phyloP scores from a whole-genome alignment of 2,888 invertebrate genomes.

The Idaea aversata region DNA sequence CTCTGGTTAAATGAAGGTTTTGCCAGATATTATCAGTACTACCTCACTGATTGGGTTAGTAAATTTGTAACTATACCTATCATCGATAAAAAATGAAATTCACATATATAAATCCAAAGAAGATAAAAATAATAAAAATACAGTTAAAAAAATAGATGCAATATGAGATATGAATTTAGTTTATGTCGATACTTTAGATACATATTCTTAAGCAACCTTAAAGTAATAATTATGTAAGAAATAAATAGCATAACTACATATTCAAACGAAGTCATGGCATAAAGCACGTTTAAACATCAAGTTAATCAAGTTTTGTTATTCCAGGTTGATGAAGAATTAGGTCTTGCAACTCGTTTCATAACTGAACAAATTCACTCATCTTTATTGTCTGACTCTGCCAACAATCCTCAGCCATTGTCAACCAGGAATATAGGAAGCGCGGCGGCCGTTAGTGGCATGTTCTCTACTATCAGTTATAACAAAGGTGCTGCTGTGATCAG shows the following conservation, averaged over 20 bases:
- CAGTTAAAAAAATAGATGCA: too few species aligned
- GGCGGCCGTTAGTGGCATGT: slow-evolving; percentile 80
- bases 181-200: too few species aligned
- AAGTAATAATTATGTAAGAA: too few species aligned
- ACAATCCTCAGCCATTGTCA: slow-evolving; percentile 80
- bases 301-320: neutral
- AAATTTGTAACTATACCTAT: neutral
- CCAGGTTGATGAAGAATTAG: slow-evolving; percentile 83
- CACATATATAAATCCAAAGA: too few species aligned
- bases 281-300: too few species aligned
- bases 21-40: slow-evolving; percentile 87
- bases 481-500: slow-evolving; percentile 85
- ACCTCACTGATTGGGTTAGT: slow-evolving; percentile 78
- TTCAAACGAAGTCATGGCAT: too few species aligned
- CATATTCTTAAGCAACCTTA: too few species aligned
- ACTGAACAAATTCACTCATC: slow-evolving; percentile 84
- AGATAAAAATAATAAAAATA: too few species aligned
- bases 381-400: slow-evolving; percentile 80
- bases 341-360: slow-evolving; percentile 85
- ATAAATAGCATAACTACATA: too few species aligned
- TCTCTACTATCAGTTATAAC: slow-evolving; percentile 84
- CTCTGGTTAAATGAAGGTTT: slow-evolving; percentile 85
- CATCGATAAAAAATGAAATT: too few species aligned
- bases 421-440: slow-evolving; percentile 78
- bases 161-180: too few species aligned